These are phyloP conservation scores for Entomobrya proxima DNA, from an alignment of 2,888 invertebrate genomes.

Conservation along the genomic window DNA sequence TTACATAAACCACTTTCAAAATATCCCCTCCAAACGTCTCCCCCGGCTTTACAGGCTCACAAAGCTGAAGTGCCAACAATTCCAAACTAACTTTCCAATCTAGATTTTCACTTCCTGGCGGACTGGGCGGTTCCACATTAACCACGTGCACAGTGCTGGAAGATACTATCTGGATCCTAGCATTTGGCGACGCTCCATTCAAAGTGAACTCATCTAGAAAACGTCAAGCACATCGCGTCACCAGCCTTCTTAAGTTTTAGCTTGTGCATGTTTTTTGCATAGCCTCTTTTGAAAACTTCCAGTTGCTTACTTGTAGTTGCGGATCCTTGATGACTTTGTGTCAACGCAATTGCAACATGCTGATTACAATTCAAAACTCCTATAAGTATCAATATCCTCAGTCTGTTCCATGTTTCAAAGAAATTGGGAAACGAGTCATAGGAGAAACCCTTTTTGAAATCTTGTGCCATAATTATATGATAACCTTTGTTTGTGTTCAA, in stretches of 20 bases:
- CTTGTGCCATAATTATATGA: too few species aligned
- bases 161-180: conserved; percentile 5
- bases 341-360: not conserved
- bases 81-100: conserved; percentile 39
- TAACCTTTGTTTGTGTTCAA: too few species aligned
- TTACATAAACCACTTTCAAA: conserved; percentile 47
- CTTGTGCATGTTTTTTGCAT: not conserved
- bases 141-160: not conserved
- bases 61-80: conserved; percentile 41
- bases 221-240: not conserved
- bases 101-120: not conserved
- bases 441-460: too few species aligned
- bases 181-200: conserved; percentile 1
- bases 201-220: conserved; percentile 15
- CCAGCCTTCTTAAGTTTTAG: not conserved
- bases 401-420: too few species aligned
- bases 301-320: conserved; percentile 49
- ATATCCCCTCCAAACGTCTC: conserved; percentile 1
- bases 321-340: conserved; percentile 47
- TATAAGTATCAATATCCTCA: too few species aligned
- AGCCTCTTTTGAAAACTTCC: not conserved
- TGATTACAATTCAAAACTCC: not conserved
- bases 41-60: not conserved
- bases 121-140: not conserved
- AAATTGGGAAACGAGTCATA: too few species aligned